Percentiles rank a stretch among this genome's conserved stretches.
These are phyloP conservation scores for Caerostris extrusa DNA, from an alignment of 1,140 invertebrate genomes.

Conservation along the genomic window DNA sequence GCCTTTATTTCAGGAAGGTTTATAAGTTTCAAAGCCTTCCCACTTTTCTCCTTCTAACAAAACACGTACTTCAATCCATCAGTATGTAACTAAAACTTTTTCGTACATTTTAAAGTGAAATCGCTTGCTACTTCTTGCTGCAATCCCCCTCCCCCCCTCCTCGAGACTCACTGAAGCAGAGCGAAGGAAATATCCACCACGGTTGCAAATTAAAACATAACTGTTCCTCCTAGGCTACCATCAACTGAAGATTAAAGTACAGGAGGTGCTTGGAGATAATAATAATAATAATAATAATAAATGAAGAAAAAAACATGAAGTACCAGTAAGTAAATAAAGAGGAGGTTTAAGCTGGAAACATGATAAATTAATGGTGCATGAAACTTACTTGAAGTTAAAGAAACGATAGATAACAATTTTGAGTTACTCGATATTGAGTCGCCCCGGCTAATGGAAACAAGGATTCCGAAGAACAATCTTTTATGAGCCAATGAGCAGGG, in stretches of 20 bases:
- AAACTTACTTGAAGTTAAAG: constrained; percentile 63
- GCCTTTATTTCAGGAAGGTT: too few relatives aligned
- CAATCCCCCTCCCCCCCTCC: neutral
- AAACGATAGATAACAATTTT: constrained; percentile 61
- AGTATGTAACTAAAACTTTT: neutral
- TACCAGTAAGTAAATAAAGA: constrained; percentile 40
- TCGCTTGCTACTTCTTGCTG: neutral
- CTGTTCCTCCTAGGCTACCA: neutral
- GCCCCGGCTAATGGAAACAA: constrained; percentile 43
- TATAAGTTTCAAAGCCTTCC: too few relatives aligned
- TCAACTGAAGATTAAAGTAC: constrained; percentile 25
- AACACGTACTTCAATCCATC: neutral
- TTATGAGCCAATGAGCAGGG: neutral
- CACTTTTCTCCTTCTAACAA: too few relatives aligned
- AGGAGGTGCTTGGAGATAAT: neutral
- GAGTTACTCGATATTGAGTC: constrained; percentile 1
- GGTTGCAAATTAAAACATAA: constrained; percentile 41
- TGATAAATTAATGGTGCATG: constrained; percentile 64
- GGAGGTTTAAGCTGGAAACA: neutral
- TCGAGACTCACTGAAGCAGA: too few relatives aligned
- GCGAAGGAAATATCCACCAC: too few relatives aligned
- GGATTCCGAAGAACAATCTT: constrained; percentile 41
- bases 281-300: neutral
- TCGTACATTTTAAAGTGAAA: neutral
- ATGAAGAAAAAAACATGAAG: neutral